Evolutionary conservation across 2,113 vertebrate species (phyloP), one percentile per base, ranked within the genome.

Genomic region (Orycteropus afer): DNA sequence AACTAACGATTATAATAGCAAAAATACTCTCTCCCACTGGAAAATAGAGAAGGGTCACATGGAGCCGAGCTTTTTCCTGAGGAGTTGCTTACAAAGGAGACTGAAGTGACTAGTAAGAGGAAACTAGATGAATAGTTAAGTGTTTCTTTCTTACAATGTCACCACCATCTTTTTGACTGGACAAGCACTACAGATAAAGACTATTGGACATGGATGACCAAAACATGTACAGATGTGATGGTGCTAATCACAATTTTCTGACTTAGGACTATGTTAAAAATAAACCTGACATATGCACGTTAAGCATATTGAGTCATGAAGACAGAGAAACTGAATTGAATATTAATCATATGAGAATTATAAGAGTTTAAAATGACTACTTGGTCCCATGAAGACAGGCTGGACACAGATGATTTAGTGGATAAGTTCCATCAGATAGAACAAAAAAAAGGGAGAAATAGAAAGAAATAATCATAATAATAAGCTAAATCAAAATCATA

Each of bases 211-310:
- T 18, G 8, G 2, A 1, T 7, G 1, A 20, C 12, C 7, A 23
- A 55, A 20, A 40, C 17, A 51, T 49, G 65, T 25, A 51, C 74
- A 10, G 4, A 2, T 53, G 61, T 76, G 22, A 80, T 2, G 11
- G 2, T 32, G 2, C 25, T 59, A 25, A 34, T 9, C 4, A 13
- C 8, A 49, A 6, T 0, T 20, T 20, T 53, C 13, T 27, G 22
- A 25, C 1, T 74, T 42, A 67, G 34, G 18, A 40, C 11, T 4
- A 15, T 3, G 1, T 34, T 37, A 18, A 12, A 23, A 29, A 59
- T 51, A 45, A 83, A 27, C 11, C 18, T 12, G 14, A 18, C 13
- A 59, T 2, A 3, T 47, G 11, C 34, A 57, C 14, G 42, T 18
- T 74, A 89, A 63, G 15, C 42, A 51, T 57, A 73, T 18, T 25